Evolutionary conservation across 1,140 invertebrate species (phyloP), one percentile per base, ranked within the genome.

Genomic region (Drosophila subobscura): DNA sequence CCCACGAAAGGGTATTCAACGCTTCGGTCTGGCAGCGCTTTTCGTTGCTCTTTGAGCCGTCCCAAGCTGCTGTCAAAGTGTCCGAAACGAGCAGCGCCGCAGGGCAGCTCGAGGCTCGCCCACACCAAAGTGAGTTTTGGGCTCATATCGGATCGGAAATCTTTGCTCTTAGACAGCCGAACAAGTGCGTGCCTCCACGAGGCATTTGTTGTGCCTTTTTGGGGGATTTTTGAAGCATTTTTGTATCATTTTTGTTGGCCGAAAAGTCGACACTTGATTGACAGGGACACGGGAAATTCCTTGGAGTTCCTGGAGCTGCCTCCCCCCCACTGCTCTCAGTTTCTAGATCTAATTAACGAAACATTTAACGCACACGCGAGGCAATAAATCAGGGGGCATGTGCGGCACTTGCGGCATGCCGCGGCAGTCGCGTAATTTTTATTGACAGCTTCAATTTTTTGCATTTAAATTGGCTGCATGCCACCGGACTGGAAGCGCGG

Each of bases 361-460:
- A 74, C 78, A 86, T 88, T 86, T 83, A 86, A 77, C 78, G 73
- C 81, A 77, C 56, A 67, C 59, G 65, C 55, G 60, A 79, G 60
- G 33, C 65, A 45, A 77, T 75, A 72, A 86, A 86, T 86, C 88
- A 20, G 8, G 47, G 25, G 27, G 14, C n/a, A 44, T 7, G 47
- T 33, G 29, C 8, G 29, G 29, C 29, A 37, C 1, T 20, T 20
- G 16, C 16, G 16, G 33, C 33, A 8, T 33, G 23, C 12, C 10
- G 51, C 46, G 47, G 67, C 67, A 75, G 58, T 50, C 50, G 74
- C 74, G 81, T 88, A 86, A 88, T 86, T 84, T 86, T 76, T 80
- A 88, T 86, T 86, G 83, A 86, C 81, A 86, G 83, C 83, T 83
- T 86, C 71, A 88, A 78, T 88, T 88, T 58, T 86, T 85, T 85